These are phyloP conservation scores for Parnassius smintheus DNA, from an alignment of 2,888 invertebrate genomes.

Conservation along the genomic window DNA sequence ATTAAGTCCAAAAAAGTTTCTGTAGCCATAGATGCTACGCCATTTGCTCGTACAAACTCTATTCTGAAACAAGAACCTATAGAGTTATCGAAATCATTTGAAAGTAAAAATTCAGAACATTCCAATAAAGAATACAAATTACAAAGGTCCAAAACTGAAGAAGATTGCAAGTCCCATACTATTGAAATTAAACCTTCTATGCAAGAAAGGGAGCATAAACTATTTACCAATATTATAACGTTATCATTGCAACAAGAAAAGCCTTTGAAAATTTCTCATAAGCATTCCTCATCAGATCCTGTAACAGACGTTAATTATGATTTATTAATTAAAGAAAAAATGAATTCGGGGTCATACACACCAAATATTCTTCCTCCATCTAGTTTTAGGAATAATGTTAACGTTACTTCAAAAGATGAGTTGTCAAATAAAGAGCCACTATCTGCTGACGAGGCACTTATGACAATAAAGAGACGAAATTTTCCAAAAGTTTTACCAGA, in stretches of 20 bases:
- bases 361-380: constrained; percentile 67
- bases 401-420: constrained; percentile 88
- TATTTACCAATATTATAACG: constrained; percentile 65
- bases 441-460: constrained; percentile 86
- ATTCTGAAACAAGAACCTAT: constrained; percentile 89
- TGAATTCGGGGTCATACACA: constrained; percentile 46
- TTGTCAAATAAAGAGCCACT: constrained; percentile 56
- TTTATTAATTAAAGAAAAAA: constrained; percentile 56
- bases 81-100: constrained; percentile 85
- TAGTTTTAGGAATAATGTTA: constrained; percentile 82
- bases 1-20: constrained; percentile 85
- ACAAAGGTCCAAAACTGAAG: constrained; percentile 69
- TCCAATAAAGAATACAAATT: constrained; percentile 54
- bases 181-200: constrained; percentile 30
- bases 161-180: constrained; percentile 50
- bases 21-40: constrained; percentile 90
- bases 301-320: constrained; percentile 81
- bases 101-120: constrained; percentile 61
- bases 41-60: constrained; percentile 86
- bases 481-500: constrained; percentile 94
- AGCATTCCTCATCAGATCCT: constrained; percentile 86
- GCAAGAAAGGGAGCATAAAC: constrained; percentile 43
- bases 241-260: constrained; percentile 54
- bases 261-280: constrained; percentile 80
- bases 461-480: constrained; percentile 87